phyloP scores from a whole-genome alignment of 2,797 vertebrate genomes.

The Neosilurus hyrtlii region DNA sequence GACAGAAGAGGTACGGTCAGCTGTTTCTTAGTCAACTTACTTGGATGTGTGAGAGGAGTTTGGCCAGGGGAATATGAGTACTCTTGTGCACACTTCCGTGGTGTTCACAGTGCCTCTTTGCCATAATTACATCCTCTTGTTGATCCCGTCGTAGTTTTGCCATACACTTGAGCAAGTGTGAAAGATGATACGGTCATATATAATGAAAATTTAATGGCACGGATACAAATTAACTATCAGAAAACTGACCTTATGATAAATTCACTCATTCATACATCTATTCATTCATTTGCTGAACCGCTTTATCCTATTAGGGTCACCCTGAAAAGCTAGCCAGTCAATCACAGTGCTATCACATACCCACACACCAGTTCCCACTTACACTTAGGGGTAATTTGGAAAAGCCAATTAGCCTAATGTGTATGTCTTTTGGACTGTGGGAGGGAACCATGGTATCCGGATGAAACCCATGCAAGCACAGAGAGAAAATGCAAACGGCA shows the following conservation, averaged over 20 bases:
- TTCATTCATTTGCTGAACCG: no score
- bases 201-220: background rate
- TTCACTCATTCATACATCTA: no score
- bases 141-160: constrained; percentile 62
- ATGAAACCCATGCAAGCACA: no score
- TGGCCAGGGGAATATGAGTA: constrained; percentile 53
- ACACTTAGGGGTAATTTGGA: no score
- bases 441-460: no score
- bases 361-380: no score
- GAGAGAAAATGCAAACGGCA: no score
- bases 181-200: background rate
- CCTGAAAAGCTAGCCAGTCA: no score
- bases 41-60: constrained; percentile 71
- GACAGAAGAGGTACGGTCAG: background rate
- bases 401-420: no score
- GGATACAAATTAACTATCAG: background rate
- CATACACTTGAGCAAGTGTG: constrained; percentile 59
- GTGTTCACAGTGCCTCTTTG: constrained; percentile 47
- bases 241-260: background rate
- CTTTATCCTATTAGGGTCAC: no score
- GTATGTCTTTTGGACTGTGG: no score
- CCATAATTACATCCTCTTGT: constrained; percentile 54
- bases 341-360: no score
- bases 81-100: constrained; percentile 56
- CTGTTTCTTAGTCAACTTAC: constrained; percentile 50